Percentiles rank a stretch among this genome's conserved stretches.
These are phyloP conservation scores for Heteromyza rotundicornis DNA, from an alignment of 2,888 invertebrate genomes.

Conservation along the genomic window DNA sequence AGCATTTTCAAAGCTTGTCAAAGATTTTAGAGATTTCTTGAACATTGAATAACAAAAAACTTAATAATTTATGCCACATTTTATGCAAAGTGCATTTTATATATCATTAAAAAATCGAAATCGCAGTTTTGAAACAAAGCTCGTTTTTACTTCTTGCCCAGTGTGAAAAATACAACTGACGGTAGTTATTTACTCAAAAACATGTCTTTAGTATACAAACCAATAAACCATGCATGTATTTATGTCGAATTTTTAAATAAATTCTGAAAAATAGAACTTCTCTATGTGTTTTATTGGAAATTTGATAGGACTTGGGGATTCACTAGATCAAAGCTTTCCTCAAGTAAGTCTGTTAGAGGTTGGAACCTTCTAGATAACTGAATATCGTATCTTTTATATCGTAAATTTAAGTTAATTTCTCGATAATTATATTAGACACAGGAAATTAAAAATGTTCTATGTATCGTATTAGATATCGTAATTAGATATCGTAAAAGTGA, in stretches of 20 bases:
- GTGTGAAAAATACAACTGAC: constrained; percentile 24
- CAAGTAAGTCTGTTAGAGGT: no score
- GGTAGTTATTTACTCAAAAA: constrained; percentile 54
- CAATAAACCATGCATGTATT: constrained; percentile 60
- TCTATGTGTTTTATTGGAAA: no score
- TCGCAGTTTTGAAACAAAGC: constrained; percentile 27
- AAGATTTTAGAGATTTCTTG: constrained; percentile 53
- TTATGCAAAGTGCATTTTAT: constrained; percentile 17
- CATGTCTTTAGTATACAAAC: constrained; percentile 58
- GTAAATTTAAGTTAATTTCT: no score
- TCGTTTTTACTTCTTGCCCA: constrained; percentile 26
- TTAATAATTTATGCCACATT: constrained; percentile 20
- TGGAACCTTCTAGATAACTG: no score
- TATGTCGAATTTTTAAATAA: constrained; percentile 61
- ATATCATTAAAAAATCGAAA: constrained; percentile 11
- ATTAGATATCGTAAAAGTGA: no score
- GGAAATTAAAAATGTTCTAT: no score
- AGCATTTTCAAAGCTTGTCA: constrained; percentile 58
- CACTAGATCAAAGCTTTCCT: no score
- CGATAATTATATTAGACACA: no score
- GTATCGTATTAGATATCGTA: no score
- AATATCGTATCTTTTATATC: no score
- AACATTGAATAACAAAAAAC: constrained; percentile 32
- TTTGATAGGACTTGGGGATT: no score
- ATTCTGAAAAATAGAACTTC: constrained; percentile 50